phyloP scores from a whole-genome alignment of 2,113 vertebrate genomes.

The Rhinoderma darwinii region DNA sequence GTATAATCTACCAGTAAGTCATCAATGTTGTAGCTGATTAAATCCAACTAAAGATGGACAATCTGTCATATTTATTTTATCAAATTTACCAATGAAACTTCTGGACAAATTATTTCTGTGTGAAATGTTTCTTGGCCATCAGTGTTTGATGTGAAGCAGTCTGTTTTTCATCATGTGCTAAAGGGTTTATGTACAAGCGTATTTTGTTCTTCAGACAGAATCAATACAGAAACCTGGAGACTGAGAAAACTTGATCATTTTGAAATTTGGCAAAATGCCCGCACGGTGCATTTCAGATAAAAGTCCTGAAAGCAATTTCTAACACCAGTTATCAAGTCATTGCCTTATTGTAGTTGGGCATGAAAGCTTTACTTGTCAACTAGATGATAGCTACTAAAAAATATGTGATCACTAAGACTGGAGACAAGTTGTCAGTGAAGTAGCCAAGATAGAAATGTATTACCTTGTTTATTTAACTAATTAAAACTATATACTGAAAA shows the following conservation, averaged over 20 bases:
- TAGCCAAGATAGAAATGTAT: neutral
- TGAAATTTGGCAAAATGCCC: slow-evolving; percentile 14
- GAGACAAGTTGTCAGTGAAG: neutral
- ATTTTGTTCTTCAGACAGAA: slow-evolving; percentile 37
- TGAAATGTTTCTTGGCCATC: neutral
- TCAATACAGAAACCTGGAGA: slow-evolving; percentile 29
- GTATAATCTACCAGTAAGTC: neutral
- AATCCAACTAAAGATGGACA: neutral
- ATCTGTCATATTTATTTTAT: neutral
- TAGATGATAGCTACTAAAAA: neutral
- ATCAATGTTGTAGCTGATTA: slow-evolving; percentile 14
- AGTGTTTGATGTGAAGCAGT: neutral
- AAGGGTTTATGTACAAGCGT: slow-evolving; percentile 18
- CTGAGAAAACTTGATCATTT: slow-evolving; percentile 11
- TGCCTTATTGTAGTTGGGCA: neutral
- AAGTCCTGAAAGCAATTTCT: slow-evolving; percentile 18
- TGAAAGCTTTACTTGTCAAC: neutral
- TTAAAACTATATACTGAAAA: neutral
- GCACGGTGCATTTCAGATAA: neutral
- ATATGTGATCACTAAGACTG: neutral
- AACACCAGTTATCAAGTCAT: slow-evolving; percentile 7
- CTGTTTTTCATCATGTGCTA: slow-evolving; percentile 29
- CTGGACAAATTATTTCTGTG: neutral
- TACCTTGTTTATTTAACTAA: neutral
- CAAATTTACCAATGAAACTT: neutral